Evolutionary conservation across 2,113 vertebrate species (phyloP).

Genomic region (Pollachius pollachius): DNA sequence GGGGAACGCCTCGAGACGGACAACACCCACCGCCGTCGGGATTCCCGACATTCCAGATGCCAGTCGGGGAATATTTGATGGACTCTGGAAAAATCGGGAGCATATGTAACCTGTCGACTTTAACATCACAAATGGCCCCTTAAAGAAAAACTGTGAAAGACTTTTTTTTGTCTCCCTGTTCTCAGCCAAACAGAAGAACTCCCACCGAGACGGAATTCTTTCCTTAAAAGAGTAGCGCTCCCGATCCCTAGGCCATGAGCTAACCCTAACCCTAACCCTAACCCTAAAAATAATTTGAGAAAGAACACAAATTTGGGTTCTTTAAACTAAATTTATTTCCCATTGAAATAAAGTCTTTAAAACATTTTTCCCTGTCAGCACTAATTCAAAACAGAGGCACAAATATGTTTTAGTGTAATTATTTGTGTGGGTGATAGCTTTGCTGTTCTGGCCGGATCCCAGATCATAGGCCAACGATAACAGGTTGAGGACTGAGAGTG

Average conservation of each 20-base stretch:
- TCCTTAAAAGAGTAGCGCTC: slow-evolving; percentile 36
- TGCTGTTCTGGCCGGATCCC: too few relatives aligned
- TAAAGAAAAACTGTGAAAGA: slow-evolving; percentile 43
- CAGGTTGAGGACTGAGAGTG: too few relatives aligned
- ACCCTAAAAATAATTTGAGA: too few relatives aligned
- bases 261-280: too few relatives aligned
- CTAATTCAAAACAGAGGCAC: too few relatives aligned
- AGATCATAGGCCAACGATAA: too few relatives aligned
- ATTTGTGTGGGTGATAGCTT: too few relatives aligned
- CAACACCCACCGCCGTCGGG: slow-evolving; percentile 20
- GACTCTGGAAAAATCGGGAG: slow-evolving; percentile 49
- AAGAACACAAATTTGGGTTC: background rate
- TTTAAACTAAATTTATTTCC: too few relatives aligned
- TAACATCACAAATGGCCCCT: slow-evolving; percentile 42
- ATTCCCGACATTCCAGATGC: slow-evolving; percentile 37
- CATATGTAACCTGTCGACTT: slow-evolving; percentile 50
- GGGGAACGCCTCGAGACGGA: slow-evolving; percentile 31
- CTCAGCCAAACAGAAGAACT: slow-evolving; percentile 61
- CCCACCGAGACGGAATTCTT: slow-evolving; percentile 52
- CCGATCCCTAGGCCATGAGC: slow-evolving; percentile 4
- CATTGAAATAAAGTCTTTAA: too few relatives aligned
- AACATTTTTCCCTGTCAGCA: too few relatives aligned
- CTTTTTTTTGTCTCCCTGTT: slow-evolving; percentile 25
- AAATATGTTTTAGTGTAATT: too few relatives aligned
- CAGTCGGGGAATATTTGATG: slow-evolving; percentile 43